A percentile compares a stretch with the other conserved stretches of the same genome.
Conservation (phyloP, 2,113 vertebrate species). For the Rhabdornis inornatus region DNA sequence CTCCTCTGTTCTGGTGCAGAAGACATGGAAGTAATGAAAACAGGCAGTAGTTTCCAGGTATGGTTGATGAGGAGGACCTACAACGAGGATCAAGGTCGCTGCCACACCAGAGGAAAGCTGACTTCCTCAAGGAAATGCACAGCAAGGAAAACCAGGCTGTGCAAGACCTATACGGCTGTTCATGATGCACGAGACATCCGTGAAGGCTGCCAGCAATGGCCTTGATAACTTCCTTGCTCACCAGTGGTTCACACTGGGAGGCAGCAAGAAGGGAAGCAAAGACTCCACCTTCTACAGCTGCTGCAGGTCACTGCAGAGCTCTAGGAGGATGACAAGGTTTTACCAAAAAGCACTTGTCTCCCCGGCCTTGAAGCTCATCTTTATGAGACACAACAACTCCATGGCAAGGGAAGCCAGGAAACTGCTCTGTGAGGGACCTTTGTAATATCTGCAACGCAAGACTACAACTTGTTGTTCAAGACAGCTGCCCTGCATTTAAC, state of each 20-base stretch:
- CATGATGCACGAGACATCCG: rapidly evolving
- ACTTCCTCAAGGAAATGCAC: background rate
- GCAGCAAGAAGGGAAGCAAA: background rate
- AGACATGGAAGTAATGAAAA: background rate
- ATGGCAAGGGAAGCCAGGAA: background rate
- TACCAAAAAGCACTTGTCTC: background rate
- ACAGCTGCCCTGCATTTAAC: background rate
- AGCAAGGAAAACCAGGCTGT: background rate
- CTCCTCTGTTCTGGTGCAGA: background rate
- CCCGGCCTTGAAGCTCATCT: background rate
- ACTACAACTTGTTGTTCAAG: background rate
- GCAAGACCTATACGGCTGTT: background rate
- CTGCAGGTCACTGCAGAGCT: background rate
- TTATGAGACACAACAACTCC: background rate
- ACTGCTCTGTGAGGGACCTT: background rate
- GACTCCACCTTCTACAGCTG: background rate
- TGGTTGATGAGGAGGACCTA: background rate
- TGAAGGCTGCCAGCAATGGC: background rate
- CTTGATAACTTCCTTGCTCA: background rate
- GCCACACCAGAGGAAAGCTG: background rate
- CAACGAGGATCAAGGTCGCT: background rate
- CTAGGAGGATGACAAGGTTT: background rate
- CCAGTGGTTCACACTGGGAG: background rate
- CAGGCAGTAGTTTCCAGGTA: background rate
- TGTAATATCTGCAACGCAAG: rapidly evolving